phyloP scores from a whole-genome alignment of 2,113 vertebrate genomes.

The Cyanoliseus patagonus region DNA sequence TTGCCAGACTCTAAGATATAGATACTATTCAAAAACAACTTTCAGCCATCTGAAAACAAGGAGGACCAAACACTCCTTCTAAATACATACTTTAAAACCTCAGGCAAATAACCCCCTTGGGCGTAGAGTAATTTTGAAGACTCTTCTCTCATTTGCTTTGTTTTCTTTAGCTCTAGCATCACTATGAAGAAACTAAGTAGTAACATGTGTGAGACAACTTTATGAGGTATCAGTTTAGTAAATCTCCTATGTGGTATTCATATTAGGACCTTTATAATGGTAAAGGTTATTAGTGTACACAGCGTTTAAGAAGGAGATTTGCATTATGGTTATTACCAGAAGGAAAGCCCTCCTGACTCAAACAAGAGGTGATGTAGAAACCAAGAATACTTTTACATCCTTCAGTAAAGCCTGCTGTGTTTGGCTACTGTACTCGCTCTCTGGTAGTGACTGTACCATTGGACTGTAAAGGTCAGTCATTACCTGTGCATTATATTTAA shows the following conservation, averaged over 20 bases:
- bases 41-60: not conserved
- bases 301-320: conserved; percentile 3
- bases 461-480: conserved; percentile 70
- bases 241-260: not conserved
- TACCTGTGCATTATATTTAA: conserved; percentile 68
- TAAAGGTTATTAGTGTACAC: not conserved
- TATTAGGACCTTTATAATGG: not conserved
- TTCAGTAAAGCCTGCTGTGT: conserved; percentile 22
- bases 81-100: not conserved
- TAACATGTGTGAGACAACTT: not conserved
- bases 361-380: not conserved
- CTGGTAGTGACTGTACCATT: conserved; percentile 35
- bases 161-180: not conserved
- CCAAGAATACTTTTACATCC: conserved; percentile 13
- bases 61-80: not conserved
- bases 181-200: not conserved
- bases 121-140: not conserved
- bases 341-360: not conserved
- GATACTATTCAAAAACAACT: not conserved
- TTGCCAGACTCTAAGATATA: not conserved
- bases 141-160: not conserved
- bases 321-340: not conserved
- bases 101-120: not conserved
- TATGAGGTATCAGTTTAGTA: not conserved
- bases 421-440: conserved; percentile 42